phyloP scores from a whole-genome alignment of 2,888 invertebrate species.

The Branchipolynoe longqiensis region DNA sequence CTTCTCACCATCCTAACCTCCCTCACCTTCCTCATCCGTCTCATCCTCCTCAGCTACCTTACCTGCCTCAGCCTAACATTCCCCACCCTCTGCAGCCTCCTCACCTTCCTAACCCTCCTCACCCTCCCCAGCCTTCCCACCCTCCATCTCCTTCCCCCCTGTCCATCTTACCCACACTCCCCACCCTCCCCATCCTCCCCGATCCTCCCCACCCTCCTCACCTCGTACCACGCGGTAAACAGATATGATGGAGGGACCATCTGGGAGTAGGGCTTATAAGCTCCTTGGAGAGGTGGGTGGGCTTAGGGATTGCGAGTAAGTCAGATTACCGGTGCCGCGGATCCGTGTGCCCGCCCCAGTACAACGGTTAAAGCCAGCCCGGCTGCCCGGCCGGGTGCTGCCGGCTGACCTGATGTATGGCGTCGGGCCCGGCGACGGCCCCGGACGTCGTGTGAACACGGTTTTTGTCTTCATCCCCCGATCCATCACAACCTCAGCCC shows the following conservation, averaged over 20 bases:
- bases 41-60: too few species aligned
- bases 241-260: conserved; percentile 21
- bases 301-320: not conserved
- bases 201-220: too few species aligned
- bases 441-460: conserved; percentile 37
- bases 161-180: not conserved
- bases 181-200: too few species aligned
- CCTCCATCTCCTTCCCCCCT: not conserved
- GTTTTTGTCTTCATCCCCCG: conserved; percentile 31
- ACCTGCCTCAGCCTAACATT: too few species aligned
- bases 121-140: not conserved
- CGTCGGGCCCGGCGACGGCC: not conserved
- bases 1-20: too few species aligned
- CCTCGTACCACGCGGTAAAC: too few species aligned
- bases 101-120: too few species aligned
- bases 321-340: too few species aligned
- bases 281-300: not conserved
- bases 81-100: too few species aligned
- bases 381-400: not conserved
- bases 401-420: conserved; percentile 33
- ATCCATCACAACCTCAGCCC: conserved; percentile 31
- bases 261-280: conserved; percentile 8
- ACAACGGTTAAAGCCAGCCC: too few species aligned
- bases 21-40: too few species aligned
- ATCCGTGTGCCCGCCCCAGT: too few species aligned